phyloP scores from a whole-genome alignment of 2,113 vertebrate genomes.

The Calypte anna region DNA sequence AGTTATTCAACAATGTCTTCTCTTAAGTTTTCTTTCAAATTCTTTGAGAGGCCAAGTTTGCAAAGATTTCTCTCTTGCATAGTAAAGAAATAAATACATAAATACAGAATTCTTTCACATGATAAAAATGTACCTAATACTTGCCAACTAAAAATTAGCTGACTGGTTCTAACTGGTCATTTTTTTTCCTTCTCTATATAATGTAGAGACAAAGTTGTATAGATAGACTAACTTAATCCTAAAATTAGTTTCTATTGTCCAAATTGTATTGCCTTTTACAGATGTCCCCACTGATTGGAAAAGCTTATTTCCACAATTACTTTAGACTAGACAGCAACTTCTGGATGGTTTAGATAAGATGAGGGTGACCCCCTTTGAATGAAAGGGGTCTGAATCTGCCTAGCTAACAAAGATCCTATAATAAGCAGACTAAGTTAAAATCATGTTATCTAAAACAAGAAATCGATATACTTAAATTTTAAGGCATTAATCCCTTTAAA shows the following conservation, averaged over 20 bases:
- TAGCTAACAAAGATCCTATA: neutral
- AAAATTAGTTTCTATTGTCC: neutral
- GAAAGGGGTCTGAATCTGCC: neutral
- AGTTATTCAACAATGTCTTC: neutral
- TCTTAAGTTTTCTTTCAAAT: neutral
- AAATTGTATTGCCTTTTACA: neutral
- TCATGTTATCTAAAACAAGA: neutral
- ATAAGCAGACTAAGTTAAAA: neutral
- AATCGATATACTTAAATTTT: neutral
- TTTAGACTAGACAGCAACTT: neutral
- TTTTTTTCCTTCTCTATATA: neutral
- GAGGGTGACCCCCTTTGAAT: neutral
- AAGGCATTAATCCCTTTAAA: neutral
- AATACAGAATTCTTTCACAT: neutral
- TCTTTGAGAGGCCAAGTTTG: neutral
- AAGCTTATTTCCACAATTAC: neutral
- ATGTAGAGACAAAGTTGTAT: neutral
- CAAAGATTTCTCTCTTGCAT: neutral
- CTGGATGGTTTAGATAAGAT: neutral
- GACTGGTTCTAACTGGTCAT: neutral
- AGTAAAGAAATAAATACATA: neutral
- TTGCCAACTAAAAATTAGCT: neutral
- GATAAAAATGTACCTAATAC: neutral
- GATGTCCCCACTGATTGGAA: neutral
- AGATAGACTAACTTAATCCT: neutral